Conservation (phyloP, 2,113 vertebrate species). For the Engystomops pustulosus region DNA sequence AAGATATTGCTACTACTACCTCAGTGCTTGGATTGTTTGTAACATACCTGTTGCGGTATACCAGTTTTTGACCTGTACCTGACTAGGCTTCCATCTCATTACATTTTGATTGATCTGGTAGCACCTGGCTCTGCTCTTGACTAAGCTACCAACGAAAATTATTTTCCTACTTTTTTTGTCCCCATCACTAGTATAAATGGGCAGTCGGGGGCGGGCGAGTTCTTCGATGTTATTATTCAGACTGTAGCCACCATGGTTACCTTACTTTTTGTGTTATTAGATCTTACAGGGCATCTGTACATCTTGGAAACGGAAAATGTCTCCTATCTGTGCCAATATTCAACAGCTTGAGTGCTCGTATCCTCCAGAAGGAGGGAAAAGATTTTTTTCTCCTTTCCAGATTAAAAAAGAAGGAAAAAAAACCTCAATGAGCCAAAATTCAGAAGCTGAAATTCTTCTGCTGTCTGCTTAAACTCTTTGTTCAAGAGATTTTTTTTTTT, state of each 20-base stretch:
- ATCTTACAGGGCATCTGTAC: conserved; percentile 58
- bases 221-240: neutral
- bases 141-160: no score
- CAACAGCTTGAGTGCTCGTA: conserved; percentile 50
- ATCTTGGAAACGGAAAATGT: conserved; percentile 49
- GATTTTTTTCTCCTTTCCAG: conserved; percentile 3
- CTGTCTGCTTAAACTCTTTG: neutral
- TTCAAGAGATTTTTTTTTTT: neutral
- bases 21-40: no score
- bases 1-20: no score
- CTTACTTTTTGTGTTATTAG: conserved; percentile 41
- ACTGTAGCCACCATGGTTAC: conserved; percentile 51
- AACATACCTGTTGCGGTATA: no score
- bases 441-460: no score
- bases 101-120: no score
- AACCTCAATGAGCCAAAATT: conserved; percentile 24
- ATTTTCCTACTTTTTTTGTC: neutral
- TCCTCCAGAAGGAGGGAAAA: conserved; percentile 52
- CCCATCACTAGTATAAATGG: neutral
- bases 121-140: no score
- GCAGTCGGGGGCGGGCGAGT: neutral
- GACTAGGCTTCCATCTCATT: no score
- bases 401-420: neutral
- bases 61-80: no score
- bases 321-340: conserved; percentile 53